These are phyloP conservation scores for Pogonophryne albipinna DNA, from an alignment of 2,797 vertebrate species.

Conservation along the genomic window DNA sequence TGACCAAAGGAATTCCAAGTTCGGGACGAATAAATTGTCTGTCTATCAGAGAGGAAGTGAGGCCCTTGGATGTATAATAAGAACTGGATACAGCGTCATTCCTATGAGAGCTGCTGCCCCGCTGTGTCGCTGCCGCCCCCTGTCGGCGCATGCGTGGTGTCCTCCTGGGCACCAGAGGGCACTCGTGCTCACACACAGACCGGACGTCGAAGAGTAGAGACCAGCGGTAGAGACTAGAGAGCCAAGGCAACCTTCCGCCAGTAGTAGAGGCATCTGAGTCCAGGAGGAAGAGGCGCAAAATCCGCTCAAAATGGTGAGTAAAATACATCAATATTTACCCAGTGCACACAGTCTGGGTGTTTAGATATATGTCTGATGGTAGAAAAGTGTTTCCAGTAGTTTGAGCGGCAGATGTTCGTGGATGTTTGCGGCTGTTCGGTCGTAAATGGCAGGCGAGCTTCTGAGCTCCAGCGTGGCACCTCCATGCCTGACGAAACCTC, in stretches of 20 bases:
- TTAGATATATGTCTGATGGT: accelerated
- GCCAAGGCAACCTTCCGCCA: constrained; percentile 26
- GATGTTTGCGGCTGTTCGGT: constrained; percentile 53
- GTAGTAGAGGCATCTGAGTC: accelerated
- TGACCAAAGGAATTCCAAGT: too few species aligned
- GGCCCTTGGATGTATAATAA: too few species aligned
- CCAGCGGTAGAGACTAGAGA: accelerated
- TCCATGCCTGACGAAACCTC: constrained; percentile 55
- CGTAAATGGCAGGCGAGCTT: constrained; percentile 8
- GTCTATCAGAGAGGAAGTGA: too few species aligned
- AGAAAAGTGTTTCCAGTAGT: accelerated
- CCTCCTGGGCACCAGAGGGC: constrained; percentile 65
- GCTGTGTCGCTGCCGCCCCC: constrained; percentile 58
- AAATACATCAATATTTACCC: accelerated
- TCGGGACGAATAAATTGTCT: too few species aligned
- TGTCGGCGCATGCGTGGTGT: not conserved
- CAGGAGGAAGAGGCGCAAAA: not conserved
- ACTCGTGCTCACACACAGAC: not conserved
- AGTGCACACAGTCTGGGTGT: accelerated
- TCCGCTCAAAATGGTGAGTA: constrained; percentile 70
- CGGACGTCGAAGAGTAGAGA: accelerated
- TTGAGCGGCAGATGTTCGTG: constrained; percentile 55
- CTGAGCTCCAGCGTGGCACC: constrained; percentile 75
- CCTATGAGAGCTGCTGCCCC: too few species aligned
- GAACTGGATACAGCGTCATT: too few species aligned